Base-by-base conservation (phyloP, 1,140 invertebrate species). In the Brachionus koreanus region DNA sequence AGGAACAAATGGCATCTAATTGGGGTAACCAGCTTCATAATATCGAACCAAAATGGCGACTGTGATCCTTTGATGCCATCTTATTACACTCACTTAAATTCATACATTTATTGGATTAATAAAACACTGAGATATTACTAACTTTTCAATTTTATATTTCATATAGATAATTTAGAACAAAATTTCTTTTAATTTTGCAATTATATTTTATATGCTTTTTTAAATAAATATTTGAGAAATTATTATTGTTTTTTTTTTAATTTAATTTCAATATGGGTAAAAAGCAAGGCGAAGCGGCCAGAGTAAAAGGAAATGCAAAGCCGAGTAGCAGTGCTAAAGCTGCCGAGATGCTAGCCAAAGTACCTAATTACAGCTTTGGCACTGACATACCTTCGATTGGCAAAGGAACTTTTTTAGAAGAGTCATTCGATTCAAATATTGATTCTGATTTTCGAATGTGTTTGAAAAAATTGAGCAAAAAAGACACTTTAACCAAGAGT, bases 401-500 rank as follows among this genome's bases (percentile, higher is more conserved):
- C 23, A 57, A 61, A 25, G 76, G 76, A 2, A 79, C 76, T 35
- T 37, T 79, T 19, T 37, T 79, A 52, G 76, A 79, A 39, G 76
- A 79, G 12, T 61, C 76, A 1, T 57, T 84, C 16, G 83, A 82
- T 43, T 29, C 35, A 5, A 35, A 83, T 19, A 83, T 88, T 13
- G 85, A 86, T 76, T 83, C 84, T 6, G 88, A 90, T 83, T 88
- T 90, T 82, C 84, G 89, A 63, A 84, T 90, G 83, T 85, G 88
- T 0, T 84, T 90, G 23, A 86, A 88, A 75, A 90, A 90, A 83
- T 85, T 96, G 88, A 91, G 91, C 25, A 96, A 96, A 87, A 94
- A 93, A 86, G 94, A 96, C 91, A 88, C 91, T 3, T 92, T 91
- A 1, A 96, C 94, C 4, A 95, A 94, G 88, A 90, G 92, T 42